Base-by-base conservation (phyloP, 1,140 invertebrate genomes). In the Tetragonula clypearis region DNA sequence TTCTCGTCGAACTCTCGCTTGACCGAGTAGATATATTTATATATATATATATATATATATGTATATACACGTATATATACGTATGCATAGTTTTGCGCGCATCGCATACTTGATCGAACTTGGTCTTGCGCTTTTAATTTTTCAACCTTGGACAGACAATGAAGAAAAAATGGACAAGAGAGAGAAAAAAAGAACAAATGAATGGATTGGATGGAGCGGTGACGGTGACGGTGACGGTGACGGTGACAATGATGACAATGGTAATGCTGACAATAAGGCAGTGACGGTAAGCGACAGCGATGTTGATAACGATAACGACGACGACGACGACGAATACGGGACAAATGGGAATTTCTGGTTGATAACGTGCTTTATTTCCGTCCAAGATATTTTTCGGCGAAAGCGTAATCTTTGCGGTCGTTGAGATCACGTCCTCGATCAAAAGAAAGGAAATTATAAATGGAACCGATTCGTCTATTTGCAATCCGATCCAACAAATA, bases 71-170 rank as follows among this genome's bases (percentile, higher is more conserved):
- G 30, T 30, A 30, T 30, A 35, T 35, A 3, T 49, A 84, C 41
- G 49, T 56, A 75, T 65, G 19, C 21, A 30, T 35, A 14, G 3
- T 30, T 73, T 58, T 23, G 41, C n/a, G 41, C 41, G 56, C 41
- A 58, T 79, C 71, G 78, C 78, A 35, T 71, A 55, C 30, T 35
- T 35, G 26, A 23, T 78, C 62, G 15, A 66, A 83, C 81, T 81
- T 81, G 69, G 73, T 76, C 73, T 83, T 77, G 72, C 80, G 80
- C 79, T 81, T 81, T 72, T 19, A 62, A 81, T 79, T 58, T 83
- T 58, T 23, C 81, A 78, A 58, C 17, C 35, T 77, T 17, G 35
- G 35, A 17, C 17, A 82, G 19, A 53, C 1, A 66, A 19, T 53
- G 17, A 60, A 35, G 41, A 26, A n/a, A 21, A 23, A 55, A 15